Conservation (phyloP, 2,113 vertebrate species). For the Etheostoma spectabile region DNA sequence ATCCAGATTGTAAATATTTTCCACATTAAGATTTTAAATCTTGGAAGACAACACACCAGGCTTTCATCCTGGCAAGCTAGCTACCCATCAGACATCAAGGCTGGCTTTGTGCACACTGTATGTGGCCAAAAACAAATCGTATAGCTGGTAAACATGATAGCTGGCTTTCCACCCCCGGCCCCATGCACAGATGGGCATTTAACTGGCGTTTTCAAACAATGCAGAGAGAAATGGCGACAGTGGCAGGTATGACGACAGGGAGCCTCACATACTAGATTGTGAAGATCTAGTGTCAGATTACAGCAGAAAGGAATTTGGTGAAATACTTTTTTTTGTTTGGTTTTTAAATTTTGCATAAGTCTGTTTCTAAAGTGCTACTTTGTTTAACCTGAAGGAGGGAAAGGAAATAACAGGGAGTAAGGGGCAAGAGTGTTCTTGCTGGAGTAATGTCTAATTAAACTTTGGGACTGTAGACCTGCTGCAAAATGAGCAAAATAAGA, state of each 20-base stretch:
- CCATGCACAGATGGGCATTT: constrained; percentile 55
- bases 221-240: constrained; percentile 7
- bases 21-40: constrained; percentile 61
- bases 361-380: constrained; percentile 26
- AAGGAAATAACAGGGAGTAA: constrained; percentile 23
- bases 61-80: constrained; percentile 49
- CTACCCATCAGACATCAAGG: constrained; percentile 46
- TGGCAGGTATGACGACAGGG: background rate
- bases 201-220: constrained; percentile 53
- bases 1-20: constrained; percentile 64
- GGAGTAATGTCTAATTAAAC: constrained; percentile 1
- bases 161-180: constrained; percentile 32
- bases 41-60: constrained; percentile 54
- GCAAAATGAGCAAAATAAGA: constrained; percentile 26
- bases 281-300: constrained; percentile 30
- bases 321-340: constrained; percentile 15
- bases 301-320: constrained; percentile 21
- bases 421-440: constrained; percentile 12
- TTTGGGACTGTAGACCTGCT: background rate
- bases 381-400: constrained; percentile 32
- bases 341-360: background rate
- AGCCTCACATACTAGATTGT: background rate
- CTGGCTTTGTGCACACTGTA: constrained; percentile 34
- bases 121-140: constrained; percentile 60
- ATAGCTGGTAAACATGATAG: constrained; percentile 61